A percentile compares a stretch with the other conserved stretches of the same genome.
Conservation (phyloP, 2,888 invertebrate genomes). For the Chironomus tentans region DNA sequence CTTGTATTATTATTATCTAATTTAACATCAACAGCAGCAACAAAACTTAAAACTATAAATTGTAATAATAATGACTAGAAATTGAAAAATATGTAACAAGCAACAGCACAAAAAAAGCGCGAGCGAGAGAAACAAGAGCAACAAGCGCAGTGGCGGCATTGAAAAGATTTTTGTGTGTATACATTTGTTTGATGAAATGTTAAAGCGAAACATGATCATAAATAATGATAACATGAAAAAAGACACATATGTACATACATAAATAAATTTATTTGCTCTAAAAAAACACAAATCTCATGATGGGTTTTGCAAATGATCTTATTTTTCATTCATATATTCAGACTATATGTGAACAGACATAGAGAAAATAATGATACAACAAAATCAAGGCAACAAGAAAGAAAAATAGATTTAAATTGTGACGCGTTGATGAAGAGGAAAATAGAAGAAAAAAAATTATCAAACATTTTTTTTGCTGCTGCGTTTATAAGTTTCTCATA, state of each 20-base stretch:
- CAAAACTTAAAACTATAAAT: no score
- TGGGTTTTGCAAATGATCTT: background rate
- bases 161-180: background rate
- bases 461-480: no score
- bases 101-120: background rate
- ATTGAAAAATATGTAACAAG: background rate
- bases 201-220: background rate
- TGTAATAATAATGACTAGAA: no score
- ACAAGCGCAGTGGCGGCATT: background rate
- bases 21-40: slow-evolving; percentile 10
- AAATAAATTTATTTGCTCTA: background rate
- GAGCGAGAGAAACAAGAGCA: background rate
- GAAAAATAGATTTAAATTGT: no score
- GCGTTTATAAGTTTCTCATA: no score
- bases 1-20: slow-evolving; percentile 17
- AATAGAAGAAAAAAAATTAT: no score
- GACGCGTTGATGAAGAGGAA: no score
- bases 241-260: background rate
- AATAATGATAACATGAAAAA: background rate
- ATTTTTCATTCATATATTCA: background rate
- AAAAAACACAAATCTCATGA: background rate
- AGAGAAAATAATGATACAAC: no score
- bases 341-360: no score
- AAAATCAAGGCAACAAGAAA: no score
- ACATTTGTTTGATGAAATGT: background rate